phyloP scores from a whole-genome alignment of 2,888 invertebrate genomes.

The Thelaira solivaga region DNA sequence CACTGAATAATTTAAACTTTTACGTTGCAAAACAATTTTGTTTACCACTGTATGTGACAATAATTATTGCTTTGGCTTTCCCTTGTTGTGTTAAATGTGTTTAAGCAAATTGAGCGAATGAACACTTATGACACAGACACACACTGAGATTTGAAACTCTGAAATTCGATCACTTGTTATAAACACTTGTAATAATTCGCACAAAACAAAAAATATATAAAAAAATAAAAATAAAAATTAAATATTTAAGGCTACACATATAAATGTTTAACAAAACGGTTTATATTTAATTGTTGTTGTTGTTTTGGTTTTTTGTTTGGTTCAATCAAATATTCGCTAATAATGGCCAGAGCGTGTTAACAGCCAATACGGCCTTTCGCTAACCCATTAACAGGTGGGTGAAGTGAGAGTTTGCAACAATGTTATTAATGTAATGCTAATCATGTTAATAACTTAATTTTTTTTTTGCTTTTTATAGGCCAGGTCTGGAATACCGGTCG shows the following conservation, averaged over 20 bases:
- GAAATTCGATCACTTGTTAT: conserved; percentile 39
- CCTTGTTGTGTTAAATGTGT: no score
- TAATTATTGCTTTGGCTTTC: no score
- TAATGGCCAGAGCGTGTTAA: background rate
- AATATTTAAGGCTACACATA: background rate
- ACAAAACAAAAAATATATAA: background rate
- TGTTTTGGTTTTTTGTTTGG: no score
- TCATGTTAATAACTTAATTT: background rate
- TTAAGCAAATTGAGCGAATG: no score
- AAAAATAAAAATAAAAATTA: no score
- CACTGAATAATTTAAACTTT: no score
- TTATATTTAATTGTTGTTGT: background rate
- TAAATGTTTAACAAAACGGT: background rate
- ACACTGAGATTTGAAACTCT: background rate
- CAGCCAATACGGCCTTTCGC: background rate
- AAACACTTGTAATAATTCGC: background rate
- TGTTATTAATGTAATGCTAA: no score
- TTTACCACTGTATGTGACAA: no score
- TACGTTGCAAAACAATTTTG: no score
- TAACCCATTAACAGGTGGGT: background rate
- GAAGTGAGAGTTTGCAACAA: conserved; percentile 34
- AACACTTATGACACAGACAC: background rate
- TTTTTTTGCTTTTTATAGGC: background rate
- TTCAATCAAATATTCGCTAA: background rate
- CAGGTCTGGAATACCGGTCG: no score